Conservation (phyloP, 1,140 invertebrate species). For the Anastatus disparis region DNA sequence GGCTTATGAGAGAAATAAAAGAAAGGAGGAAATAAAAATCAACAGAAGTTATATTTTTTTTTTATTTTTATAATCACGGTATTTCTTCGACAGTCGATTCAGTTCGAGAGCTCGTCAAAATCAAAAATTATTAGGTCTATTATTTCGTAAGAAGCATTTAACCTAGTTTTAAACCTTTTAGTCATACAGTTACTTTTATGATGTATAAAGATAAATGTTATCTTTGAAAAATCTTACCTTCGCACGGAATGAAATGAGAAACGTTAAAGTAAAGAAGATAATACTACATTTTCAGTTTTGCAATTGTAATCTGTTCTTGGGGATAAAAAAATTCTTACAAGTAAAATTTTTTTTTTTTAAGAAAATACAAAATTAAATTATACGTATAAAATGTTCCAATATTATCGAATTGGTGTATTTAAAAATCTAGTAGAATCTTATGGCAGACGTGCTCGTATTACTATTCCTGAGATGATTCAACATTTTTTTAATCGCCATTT, state of each 20-base stretch:
- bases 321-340: too few species aligned
- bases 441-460: not conserved
- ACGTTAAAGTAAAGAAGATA: not conserved
- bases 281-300: constrained; percentile 15
- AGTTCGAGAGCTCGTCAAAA: constrained; percentile 37
- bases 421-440: too few species aligned
- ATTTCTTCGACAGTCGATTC: constrained; percentile 2
- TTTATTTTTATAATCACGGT: constrained; percentile 36
- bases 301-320: constrained; percentile 31
- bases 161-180: constrained; percentile 46
- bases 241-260: not conserved
- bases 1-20: too few species aligned
- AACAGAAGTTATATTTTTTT: too few species aligned
- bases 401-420: not conserved
- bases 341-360: too few species aligned
- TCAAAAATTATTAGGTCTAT: constrained; percentile 52
- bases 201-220: constrained; percentile 6
- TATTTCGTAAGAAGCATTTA: constrained; percentile 50
- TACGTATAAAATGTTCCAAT: too few species aligned
- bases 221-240: constrained; percentile 43
- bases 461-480: not conserved
- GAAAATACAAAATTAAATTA: too few species aligned
- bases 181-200: constrained; percentile 2
- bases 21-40: not conserved
- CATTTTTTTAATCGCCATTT: not conserved